These are phyloP conservation scores for Scopus umbretta DNA, from an alignment of 2,113 vertebrate species.

Conservation along the genomic window DNA sequence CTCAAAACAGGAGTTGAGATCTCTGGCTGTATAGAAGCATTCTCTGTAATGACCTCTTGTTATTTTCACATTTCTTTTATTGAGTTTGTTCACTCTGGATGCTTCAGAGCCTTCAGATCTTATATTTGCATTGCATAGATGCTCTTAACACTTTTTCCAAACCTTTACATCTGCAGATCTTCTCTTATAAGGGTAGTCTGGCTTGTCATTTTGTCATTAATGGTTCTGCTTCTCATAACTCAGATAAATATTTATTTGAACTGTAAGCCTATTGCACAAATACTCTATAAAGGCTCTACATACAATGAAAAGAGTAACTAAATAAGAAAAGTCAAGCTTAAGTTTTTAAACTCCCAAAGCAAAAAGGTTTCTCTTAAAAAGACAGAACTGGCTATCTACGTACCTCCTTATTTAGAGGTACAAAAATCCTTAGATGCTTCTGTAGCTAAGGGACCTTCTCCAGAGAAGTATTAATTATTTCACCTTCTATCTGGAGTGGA, in stretches of 20 bases:
- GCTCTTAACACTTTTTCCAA: background rate
- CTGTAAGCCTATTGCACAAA: background rate
- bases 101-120: background rate
- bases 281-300: background rate
- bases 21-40: background rate
- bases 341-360: background rate
- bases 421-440: background rate
- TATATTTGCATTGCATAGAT: background rate
- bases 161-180: background rate
- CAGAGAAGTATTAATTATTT: background rate
- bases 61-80: background rate
- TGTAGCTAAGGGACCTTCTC: background rate
- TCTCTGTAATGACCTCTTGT: background rate
- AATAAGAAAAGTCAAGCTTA: background rate
- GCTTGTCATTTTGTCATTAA: slow-evolving; percentile 21
- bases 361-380: background rate
- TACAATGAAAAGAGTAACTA: background rate
- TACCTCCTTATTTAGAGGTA: background rate
- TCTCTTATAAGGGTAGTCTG: background rate
- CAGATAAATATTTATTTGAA: background rate
- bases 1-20: background rate
- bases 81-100: background rate
- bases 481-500: background rate
- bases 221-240: background rate
- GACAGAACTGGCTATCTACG: background rate